These are phyloP conservation scores for Rhizomys pruinosus DNA, from an alignment of 2,113 vertebrate genomes.

Conservation along the genomic window DNA sequence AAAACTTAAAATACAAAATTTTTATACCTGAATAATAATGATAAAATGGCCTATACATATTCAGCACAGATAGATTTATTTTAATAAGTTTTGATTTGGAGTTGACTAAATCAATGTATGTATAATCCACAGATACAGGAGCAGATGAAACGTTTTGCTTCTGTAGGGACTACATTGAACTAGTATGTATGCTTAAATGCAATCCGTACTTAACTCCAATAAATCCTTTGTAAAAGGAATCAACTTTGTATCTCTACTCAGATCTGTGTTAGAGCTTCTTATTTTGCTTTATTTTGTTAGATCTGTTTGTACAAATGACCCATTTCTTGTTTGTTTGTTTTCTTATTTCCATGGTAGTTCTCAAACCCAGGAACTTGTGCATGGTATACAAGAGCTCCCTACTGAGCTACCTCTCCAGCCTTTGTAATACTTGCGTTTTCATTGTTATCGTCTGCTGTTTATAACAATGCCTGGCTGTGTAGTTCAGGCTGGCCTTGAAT, in stretches of 20 bases:
- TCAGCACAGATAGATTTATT: neutral
- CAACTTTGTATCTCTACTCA: neutral
- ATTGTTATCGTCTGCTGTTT: neutral
- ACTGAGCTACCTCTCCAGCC: neutral
- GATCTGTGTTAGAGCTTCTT: neutral
- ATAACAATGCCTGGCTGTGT: neutral
- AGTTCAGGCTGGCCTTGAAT: neutral
- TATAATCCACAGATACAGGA: neutral
- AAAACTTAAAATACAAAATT: neutral
- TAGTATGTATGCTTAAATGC: too few species aligned
- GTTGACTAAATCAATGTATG: neutral
- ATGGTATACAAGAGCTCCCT: neutral
- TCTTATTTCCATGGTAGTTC: neutral
- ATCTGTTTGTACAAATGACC: neutral
- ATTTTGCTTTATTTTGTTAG: neutral
- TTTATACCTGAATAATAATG: neutral
- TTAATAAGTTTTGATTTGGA: neutral
- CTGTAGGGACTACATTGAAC: rapidly evolving
- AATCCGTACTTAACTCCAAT: too few species aligned
- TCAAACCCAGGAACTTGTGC: neutral
- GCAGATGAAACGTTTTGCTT: neutral
- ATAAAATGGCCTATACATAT: neutral
- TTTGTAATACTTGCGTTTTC: neutral
- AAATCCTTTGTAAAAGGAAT: neutral
- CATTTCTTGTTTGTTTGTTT: neutral